Conservation (phyloP, 30 jellyfish, hydroid and myxozoan genomes). For the Aurelia sp. region DNA sequence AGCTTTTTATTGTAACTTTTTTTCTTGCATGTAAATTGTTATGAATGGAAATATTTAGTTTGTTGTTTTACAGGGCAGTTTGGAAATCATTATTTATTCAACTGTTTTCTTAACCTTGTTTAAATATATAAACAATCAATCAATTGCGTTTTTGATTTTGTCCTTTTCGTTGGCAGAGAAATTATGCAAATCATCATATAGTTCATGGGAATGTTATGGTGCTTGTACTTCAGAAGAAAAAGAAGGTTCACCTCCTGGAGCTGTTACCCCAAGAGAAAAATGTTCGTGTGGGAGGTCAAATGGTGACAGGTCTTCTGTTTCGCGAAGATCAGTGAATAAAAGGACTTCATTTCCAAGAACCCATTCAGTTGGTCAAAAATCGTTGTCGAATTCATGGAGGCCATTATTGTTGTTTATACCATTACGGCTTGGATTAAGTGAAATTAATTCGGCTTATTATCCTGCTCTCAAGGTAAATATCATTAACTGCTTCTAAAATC, state of each 20-base stretch:
- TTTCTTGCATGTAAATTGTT: no score
- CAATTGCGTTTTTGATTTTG: no score
- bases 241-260: slow-evolving; percentile 34
- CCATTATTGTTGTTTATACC: slow-evolving; percentile 94
- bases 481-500: background rate
- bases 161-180: slow-evolving; percentile 60
- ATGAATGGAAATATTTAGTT: no score
- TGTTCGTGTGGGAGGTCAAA: slow-evolving; percentile 62
- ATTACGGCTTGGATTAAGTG: slow-evolving; percentile 90
- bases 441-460: slow-evolving; percentile 87
- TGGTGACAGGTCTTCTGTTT: slow-evolving; percentile 17
- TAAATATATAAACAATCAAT: no score
- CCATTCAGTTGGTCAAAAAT: slow-evolving; percentile 22
- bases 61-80: no score
- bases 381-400: slow-evolving; percentile 72
- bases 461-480: slow-evolving; percentile 79
- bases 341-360: slow-evolving; percentile 41
- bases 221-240: slow-evolving; percentile 75
- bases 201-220: slow-evolving; percentile 95
- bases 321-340: slow-evolving; percentile 28
- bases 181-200: slow-evolving; percentile 86
- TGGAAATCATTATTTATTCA: no score
- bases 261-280: slow-evolving; percentile 17
- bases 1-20: no score
- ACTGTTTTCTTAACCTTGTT: no score